These are phyloP conservation scores for Malurus cyaneus DNA, from an alignment of 2,113 vertebrate genomes.

Conservation along the genomic window DNA sequence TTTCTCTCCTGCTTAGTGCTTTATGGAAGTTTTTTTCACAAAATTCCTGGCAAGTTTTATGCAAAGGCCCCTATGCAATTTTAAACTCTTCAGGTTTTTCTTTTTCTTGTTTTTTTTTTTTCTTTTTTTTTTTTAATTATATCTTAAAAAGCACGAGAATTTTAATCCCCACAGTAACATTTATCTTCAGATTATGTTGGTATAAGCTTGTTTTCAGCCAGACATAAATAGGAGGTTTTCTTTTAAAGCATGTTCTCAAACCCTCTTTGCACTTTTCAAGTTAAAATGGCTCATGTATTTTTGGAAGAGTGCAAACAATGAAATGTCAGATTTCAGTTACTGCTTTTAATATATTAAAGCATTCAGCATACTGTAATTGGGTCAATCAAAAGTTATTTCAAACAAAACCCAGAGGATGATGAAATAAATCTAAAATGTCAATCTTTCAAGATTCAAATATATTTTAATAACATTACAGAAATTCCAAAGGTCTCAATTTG, in stretches of 20 bases:
- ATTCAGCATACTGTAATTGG: slow-evolving; percentile 42
- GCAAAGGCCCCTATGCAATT: neutral
- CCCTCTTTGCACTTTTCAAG: neutral
- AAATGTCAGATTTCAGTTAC: slow-evolving; percentile 42
- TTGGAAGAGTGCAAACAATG: slow-evolving; percentile 34
- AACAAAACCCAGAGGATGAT: slow-evolving; percentile 56
- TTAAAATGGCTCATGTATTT: slow-evolving; percentile 16
- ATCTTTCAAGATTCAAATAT: slow-evolving; percentile 52
- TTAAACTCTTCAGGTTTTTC: neutral
- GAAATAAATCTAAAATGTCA: slow-evolving; percentile 60
- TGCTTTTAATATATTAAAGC: slow-evolving; percentile 47
- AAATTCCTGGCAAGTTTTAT: neutral
- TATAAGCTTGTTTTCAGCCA: neutral
- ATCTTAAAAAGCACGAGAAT: neutral
- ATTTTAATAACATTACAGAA: slow-evolving; percentile 62
- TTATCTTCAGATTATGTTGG: neutral
- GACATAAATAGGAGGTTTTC: neutral
- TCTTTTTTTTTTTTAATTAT: neutral
- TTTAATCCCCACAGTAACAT: neutral
- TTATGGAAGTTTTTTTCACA: neutral
- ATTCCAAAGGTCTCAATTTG: slow-evolving; percentile 29
- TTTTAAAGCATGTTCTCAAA: slow-evolving; percentile 14
- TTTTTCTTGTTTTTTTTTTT: too few species aligned
- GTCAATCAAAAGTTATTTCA: slow-evolving; percentile 61
- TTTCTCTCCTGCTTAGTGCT: neutral